Conservation (phyloP, 2,797 vertebrate species). For the Cossypha dichroa region DNA sequence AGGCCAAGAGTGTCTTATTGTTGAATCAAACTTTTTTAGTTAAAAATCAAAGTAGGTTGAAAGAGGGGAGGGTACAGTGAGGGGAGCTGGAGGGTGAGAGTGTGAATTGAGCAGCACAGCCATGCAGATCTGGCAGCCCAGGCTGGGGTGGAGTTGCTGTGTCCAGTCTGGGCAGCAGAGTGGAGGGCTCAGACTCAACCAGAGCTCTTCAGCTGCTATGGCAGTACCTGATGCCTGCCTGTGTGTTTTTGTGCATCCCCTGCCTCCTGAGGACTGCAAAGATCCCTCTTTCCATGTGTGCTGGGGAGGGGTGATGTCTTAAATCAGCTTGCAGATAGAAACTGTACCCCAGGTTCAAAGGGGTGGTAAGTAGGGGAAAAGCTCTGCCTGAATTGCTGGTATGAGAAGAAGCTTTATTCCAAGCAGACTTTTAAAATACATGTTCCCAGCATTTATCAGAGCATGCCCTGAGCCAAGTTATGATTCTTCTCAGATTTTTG, state of each 20-base stretch:
- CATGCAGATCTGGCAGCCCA: fast-evolving
- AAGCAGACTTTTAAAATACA: background rate
- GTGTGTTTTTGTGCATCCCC: background rate
- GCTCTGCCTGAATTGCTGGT: background rate
- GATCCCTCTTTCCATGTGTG: background rate
- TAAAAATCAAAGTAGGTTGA: background rate
- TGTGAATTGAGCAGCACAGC: background rate
- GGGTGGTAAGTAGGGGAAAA: background rate
- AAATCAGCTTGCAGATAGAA: background rate
- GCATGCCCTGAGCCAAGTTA: background rate
- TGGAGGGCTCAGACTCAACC: background rate
- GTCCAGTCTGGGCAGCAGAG: background rate
- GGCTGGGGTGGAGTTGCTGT: background rate
- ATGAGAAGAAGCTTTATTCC: background rate
- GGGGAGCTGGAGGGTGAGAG: background rate
- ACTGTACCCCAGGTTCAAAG: background rate
- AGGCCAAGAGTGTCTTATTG: background rate
- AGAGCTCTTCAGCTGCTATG: background rate
- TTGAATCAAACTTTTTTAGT: background rate
- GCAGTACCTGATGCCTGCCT: background rate
- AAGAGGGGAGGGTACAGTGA: fast-evolving
- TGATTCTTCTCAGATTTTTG: slow-evolving; percentile 24
- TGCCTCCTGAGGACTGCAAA: background rate
- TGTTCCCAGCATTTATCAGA: slow-evolving; percentile 8
- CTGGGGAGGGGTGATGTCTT: too few species aligned